phyloP scores from a whole-genome alignment of 2,797 vertebrate genomes.

The Sebastolobus alascanus region DNA sequence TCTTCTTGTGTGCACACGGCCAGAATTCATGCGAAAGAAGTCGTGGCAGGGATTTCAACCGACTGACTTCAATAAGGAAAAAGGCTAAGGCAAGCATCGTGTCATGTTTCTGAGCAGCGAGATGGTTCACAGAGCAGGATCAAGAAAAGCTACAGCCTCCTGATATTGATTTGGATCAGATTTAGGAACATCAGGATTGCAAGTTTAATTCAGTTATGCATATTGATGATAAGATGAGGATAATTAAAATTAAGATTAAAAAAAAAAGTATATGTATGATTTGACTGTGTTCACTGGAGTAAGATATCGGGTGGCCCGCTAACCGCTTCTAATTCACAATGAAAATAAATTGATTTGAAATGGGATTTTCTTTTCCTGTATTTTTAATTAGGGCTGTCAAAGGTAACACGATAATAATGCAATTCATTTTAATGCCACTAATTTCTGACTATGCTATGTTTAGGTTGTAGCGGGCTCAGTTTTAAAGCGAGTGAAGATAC shows the following conservation, averaged over 20 bases:
- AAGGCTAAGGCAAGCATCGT: neutral
- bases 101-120: neutral
- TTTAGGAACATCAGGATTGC: neutral
- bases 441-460: too few species aligned
- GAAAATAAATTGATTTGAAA: too few species aligned
- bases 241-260: neutral
- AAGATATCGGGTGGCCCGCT: too few species aligned
- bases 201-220: neutral
- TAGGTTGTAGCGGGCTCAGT: too few species aligned
- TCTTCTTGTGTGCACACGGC: neutral
- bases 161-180: constrained; percentile 11
- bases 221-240: neutral
- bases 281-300: neutral
- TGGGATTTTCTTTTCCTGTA: too few species aligned
- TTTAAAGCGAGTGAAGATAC: too few species aligned
- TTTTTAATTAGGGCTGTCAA: too few species aligned
- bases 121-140: constrained; percentile 8
- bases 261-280: neutral
- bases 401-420: too few species aligned
- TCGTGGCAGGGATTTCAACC: neutral
- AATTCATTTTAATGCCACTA: too few species aligned
- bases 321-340: too few species aligned
- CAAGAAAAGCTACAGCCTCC: neutral
- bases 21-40: neutral
- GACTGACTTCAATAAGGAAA: neutral